Base-by-base conservation (phyloP, 2,888 invertebrate genomes). In the Agrilus mali region DNA sequence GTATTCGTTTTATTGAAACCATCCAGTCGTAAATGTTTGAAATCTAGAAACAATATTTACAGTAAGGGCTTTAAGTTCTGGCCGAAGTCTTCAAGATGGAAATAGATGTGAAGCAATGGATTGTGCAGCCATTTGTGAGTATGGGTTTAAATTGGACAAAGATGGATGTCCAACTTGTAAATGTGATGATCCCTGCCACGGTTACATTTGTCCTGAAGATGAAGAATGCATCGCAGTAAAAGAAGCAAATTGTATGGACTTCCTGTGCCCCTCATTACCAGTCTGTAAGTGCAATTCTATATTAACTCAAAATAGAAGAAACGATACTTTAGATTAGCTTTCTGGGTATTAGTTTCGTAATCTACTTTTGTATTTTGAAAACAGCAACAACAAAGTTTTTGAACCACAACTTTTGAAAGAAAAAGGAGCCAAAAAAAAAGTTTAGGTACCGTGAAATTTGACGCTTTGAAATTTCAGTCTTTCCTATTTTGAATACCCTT, bases 101-200 rank as follows among this genome's bases (percentile, higher is more conserved):
- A 65, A 69, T 20, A 65, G 70, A 43, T 88, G 88, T 53, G 77
- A 81, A 33, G 71, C 74, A 6, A 75, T 82, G 4, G 78, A 87
- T 39, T 89, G 89, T 58, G 84, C 86, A 0, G 82, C 83, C 3
- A 78, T 86, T 37, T 89, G 89, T 56, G 86, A 88, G 60, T 88
- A 86, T 54, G 89, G 89, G 1, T 88, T 86, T 62, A 82, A 82
- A 65, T 73, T 75, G 17, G 75, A 75, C 48, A 64, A 69, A 7
- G 72, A 77, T 40, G 87, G 86, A 1, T 89, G 89, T 55, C 80
- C 84, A 0, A 86, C 82, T 0, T 89, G 89, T 60, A 86, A 87
- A 61, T 89, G 89, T 59, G 83, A 86, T 40, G 81, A 88, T 59
- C 87, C 88, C 1, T 89, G 88, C 56, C 82, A 83, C 45, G 84